phyloP scores from a whole-genome alignment of 2,888 invertebrate genomes.

The Cataglyphis rosenhaueri region DNA sequence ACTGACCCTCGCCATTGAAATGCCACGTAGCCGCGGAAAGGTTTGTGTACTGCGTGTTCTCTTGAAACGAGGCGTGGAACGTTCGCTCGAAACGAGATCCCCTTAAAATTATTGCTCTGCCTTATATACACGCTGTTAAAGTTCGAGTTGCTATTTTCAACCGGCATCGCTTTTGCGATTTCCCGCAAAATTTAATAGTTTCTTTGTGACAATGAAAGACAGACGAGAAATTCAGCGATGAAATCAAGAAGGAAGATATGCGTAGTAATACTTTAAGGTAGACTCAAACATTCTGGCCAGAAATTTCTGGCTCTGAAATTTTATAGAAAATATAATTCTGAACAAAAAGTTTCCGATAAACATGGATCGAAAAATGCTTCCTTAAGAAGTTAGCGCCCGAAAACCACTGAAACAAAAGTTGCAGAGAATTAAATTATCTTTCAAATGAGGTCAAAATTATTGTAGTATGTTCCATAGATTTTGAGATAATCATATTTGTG shows the following conservation, averaged over 20 bases:
- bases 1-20: conserved; percentile 55
- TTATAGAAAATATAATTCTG: too few species aligned
- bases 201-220: background rate
- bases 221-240: background rate
- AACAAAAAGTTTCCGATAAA: too few species aligned
- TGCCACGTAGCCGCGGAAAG: conserved; percentile 20
- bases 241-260: background rate
- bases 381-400: too few species aligned
- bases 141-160: background rate
- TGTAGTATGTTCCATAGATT: too few species aligned
- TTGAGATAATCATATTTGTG: too few species aligned
- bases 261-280: background rate
- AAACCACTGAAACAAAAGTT: too few species aligned
- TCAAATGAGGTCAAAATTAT: too few species aligned
- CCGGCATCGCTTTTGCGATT: background rate
- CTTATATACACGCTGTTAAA: background rate
- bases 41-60: background rate
- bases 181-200: background rate
- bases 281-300: too few species aligned
- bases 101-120: background rate
- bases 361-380: background rate
- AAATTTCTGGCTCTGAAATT: too few species aligned
- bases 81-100: background rate
- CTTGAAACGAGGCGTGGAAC: background rate
- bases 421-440: too few species aligned